Base-by-base conservation (phyloP, 2,888 invertebrate genomes). In the Apotomis capreana region DNA sequence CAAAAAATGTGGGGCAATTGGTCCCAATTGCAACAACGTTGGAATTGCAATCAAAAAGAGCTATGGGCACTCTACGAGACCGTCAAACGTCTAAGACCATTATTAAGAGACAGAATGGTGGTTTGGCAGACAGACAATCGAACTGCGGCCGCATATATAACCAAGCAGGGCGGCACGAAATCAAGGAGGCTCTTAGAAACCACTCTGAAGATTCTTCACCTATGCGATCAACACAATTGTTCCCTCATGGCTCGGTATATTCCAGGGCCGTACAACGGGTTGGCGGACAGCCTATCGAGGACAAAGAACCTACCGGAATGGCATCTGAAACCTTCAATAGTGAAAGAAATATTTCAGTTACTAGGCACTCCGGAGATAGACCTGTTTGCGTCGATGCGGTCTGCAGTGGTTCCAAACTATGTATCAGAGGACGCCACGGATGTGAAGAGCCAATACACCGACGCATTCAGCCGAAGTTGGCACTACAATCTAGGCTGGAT, bases 381-480 rank as follows among this genome's bases (percentile, higher is more conserved):
- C 40, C 46, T 74, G 12, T 74, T 74, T 52, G 77, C 76, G 3
- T 60, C 72, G 2, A 59, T 6, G 6, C 13, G 13, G 12, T 74
- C 78, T 0, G 62, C 60, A 8, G 77, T 79, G 13, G 70, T 77
- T 9, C 46, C 54, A 44, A 15, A 13, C 1, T 75, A 75, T 8
- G 76, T 74, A 3, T 57, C 69, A 5, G 37, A 51, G 49, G 69
- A 76, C 49, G 51, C 51, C 5, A 68, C 26, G n/a, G 77, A 79
- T 69, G 12, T 10, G n/a, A 2, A 37, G 49, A 1, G 69, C 70
- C 8, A 55, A 46, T 8, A 78, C 68, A 55, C 54, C 52, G 74
- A 79, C 46, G 78, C 77, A 0, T 77, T 79, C 77, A 77, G 77
- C 67, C 62, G 64, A 49, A 44, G 8, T 3, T 78, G 78, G 78